Evolutionary conservation across 2,888 invertebrate genomes (phyloP), one percentile per base, ranked within the genome.

Genomic region (Spilosoma lubricipeda): DNA sequence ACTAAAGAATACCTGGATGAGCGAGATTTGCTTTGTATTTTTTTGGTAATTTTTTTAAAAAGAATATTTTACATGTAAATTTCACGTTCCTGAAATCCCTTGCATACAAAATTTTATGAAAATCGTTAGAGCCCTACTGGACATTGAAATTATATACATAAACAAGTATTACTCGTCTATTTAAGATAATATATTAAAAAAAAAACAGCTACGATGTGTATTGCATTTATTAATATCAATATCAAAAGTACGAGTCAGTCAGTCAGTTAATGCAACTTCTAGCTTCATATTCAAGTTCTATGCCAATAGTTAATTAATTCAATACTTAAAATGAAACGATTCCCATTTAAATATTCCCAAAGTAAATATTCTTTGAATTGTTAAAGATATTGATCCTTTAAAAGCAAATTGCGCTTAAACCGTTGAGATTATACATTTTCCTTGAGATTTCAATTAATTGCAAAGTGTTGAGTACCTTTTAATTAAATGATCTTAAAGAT

Each of bases 311-410:
- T 18, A 18, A 63, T 18, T 30, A 30, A 63, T 63, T 63, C 63
- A 63, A 30, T 30, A 30, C 23, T 48, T 23, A 23, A 67, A 67
- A 33, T 23, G 23, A 33, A 67, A 1, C 23, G 23, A 67, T 48
- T 33, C 48, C 33, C 23, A 23, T 67, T 48, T 39, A 56, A 39
- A 27, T 59, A 20, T 33, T 18, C 23, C 13, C 30, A n/a, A 69
- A 69, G 33, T 27, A 36, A 69, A 33, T 36, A 36, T 56, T 36
- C 11, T 15, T 23, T 59, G 20, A 59, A 59, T n/a, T 56, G 1
- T 18, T 39, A 59, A 56, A 59, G 27, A 56, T 69, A 56, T 39
- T 69, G 69, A 56, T 56, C 27, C n/a, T 39, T 56, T 69, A 56
- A 56, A 36, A 69, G 36, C 36, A 69, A 69, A 56, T 36, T 56